Evolutionary conservation across 2,888 invertebrate species (phyloP).

Genomic region (Ichneumoninae sp.): DNA sequence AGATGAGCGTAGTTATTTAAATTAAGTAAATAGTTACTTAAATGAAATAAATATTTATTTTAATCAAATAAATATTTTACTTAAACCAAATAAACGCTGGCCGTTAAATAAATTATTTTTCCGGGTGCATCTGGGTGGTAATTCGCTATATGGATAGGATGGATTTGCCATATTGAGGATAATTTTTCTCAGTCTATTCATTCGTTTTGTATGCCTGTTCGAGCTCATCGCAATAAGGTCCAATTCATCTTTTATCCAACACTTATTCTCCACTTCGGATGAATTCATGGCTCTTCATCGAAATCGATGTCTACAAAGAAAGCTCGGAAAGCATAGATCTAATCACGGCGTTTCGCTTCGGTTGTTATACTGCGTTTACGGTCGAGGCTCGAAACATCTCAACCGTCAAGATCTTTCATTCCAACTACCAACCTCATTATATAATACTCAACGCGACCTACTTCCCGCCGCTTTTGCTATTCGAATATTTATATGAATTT

Average conservation of each 20-base stretch:
- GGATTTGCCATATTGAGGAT: not conserved
- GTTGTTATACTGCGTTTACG: not conserved
- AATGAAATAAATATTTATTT: no score
- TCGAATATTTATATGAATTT: not conserved
- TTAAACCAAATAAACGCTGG: no score
- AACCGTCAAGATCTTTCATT: constrained; percentile 34
- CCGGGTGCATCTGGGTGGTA: no score
- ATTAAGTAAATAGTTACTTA: no score
- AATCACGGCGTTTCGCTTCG: constrained; percentile 43
- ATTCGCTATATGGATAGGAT: no score
- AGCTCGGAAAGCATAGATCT: constrained; percentile 33
- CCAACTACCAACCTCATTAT: constrained; percentile 37
- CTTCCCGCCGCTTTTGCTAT: not conserved
- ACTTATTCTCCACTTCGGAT: constrained; percentile 6
- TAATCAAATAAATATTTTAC: no score
- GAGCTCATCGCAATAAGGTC: not conserved
- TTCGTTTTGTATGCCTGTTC: not conserved
- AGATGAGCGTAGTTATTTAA: no score
- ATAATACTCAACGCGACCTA: constrained; percentile 1
- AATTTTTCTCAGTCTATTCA: not conserved
- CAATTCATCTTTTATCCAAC: not conserved
- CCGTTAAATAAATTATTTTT: no score
- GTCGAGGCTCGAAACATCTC: not conserved
- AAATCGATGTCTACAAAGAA: constrained; percentile 43
- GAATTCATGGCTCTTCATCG: constrained; percentile 22